Percentiles rank a stretch among this genome's conserved stretches.
These are phyloP conservation scores for Glomeris maerens DNA, from an alignment of 1,140 invertebrate species.

Conservation along the genomic window DNA sequence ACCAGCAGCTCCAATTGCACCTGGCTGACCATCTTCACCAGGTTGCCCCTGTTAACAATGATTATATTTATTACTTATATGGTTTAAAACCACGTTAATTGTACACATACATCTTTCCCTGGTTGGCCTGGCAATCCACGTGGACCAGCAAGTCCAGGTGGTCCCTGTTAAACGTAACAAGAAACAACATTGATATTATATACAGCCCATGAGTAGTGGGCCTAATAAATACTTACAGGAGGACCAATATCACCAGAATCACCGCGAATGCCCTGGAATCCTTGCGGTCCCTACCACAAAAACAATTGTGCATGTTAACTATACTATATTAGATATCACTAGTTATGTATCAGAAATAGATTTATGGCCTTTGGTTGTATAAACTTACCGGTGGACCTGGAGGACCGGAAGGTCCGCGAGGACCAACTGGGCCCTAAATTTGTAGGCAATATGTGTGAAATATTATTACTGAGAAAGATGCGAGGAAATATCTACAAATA, in stretches of 20 bases:
- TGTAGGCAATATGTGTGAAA: background rate
- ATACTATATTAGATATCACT: no score
- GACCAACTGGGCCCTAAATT: slow-evolving; percentile 45
- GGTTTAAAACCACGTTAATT: slow-evolving; percentile 3
- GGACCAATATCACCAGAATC: slow-evolving; percentile 54
- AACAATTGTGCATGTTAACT: slow-evolving; percentile 2
- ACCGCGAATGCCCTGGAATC: slow-evolving; percentile 50
- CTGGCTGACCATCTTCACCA: slow-evolving; percentile 64
- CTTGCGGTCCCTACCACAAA: slow-evolving; percentile 51
- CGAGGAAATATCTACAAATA: background rate
- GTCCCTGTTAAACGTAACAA: slow-evolving; percentile 34
- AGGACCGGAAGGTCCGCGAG: slow-evolving; percentile 50
- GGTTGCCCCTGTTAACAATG: slow-evolving; percentile 41
- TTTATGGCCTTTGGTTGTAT: background rate
- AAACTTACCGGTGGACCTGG: slow-evolving; percentile 42
- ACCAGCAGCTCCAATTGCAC: slow-evolving; percentile 43
- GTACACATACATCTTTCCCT: slow-evolving; percentile 55
- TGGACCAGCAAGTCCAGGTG: slow-evolving; percentile 38
- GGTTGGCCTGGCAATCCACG: slow-evolving; percentile 49
- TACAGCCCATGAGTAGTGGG: background rate
- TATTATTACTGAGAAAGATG: background rate
- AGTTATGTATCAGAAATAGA: background rate
- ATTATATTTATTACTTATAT: background rate
- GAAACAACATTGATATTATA: slow-evolving; percentile 4
- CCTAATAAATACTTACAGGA: slow-evolving; percentile 25